These are phyloP conservation scores for Platalea minor DNA, from an alignment of 2,797 vertebrate species.

Conservation along the genomic window DNA sequence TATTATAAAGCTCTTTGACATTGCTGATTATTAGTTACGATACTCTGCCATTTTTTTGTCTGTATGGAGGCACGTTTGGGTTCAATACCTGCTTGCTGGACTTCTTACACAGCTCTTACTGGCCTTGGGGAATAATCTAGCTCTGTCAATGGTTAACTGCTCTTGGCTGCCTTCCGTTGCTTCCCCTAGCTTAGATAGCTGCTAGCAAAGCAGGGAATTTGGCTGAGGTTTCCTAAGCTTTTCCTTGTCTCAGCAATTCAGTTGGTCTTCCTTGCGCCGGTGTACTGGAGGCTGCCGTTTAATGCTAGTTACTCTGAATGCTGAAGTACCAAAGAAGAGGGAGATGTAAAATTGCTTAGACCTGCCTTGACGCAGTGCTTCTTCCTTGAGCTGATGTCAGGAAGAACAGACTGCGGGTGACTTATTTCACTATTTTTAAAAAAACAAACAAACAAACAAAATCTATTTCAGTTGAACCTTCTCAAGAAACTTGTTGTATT, in stretches of 20 bases:
- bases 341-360: background rate
- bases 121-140: background rate
- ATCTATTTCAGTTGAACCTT: background rate
- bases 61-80: background rate
- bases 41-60: background rate
- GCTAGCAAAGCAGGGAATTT: conserved; percentile 3
- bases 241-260: background rate
- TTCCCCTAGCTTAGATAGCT: background rate
- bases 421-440: background rate
- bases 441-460: background rate
- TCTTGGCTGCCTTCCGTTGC: background rate
- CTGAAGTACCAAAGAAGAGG: background rate
- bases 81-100: background rate
- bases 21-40: background rate
- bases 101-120: background rate
- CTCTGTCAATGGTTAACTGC: background rate
- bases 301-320: background rate
- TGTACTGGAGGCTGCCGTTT: background rate
- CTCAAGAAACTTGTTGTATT: background rate
- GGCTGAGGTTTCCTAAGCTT: background rate
- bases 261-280: background rate
- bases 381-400: background rate
- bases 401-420: background rate
- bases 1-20: background rate
- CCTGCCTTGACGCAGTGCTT: background rate